Conservation (phyloP, 2,888 invertebrate species). For the Tipula lateralis region DNA sequence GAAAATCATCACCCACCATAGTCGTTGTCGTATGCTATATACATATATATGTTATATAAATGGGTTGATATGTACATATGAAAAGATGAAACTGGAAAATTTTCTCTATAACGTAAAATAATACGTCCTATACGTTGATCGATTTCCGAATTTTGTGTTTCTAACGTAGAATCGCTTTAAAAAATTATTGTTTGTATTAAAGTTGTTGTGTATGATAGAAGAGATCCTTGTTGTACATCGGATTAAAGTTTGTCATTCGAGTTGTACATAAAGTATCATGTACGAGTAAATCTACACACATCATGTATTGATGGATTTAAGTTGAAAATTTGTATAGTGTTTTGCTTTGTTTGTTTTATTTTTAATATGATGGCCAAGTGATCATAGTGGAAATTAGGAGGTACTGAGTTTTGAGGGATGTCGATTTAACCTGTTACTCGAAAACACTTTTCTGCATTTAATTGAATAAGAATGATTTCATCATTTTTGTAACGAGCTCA, state of each 20-base stretch:
- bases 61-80: neutral
- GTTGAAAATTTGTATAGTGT: too few species aligned
- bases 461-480: too few species aligned
- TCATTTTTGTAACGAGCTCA: too few species aligned
- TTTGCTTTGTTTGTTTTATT: too few species aligned
- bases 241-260: neutral
- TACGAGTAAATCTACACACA: too few species aligned
- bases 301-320: neutral
- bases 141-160: neutral
- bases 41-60: neutral
- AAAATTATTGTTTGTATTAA: neutral
- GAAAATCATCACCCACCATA: neutral
- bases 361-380: too few species aligned
- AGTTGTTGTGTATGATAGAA: neutral
- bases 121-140: neutral
- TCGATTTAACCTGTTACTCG: too few species aligned
- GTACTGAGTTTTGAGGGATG: too few species aligned
- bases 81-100: neutral
- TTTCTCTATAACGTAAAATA: neutral
- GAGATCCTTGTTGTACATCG: neutral
- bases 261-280: neutral
- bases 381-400: too few species aligned
- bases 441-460: too few species aligned
- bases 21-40: neutral
- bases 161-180: neutral